Evolutionary conservation across 1,140 invertebrate genomes (phyloP).

Genomic region (Eulimnadia texana): DNA sequence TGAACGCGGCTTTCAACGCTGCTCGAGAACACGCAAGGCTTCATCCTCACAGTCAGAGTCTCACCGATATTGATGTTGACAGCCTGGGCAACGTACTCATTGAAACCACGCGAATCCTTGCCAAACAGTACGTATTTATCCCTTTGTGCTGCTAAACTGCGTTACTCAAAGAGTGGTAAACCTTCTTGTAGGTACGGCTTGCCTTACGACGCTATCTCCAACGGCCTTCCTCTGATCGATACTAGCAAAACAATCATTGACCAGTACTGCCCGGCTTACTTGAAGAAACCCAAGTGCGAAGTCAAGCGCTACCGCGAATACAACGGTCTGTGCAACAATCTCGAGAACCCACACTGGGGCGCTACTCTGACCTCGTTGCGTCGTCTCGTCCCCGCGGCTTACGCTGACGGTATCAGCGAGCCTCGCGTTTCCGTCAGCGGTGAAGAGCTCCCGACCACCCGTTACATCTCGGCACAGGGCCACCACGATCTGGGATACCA

Average conservation of each 20-base stretch:
- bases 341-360: conserved; percentile 34
- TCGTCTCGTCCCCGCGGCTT: conserved; percentile 45
- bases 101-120: conserved; percentile 12
- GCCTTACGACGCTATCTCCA: conserved; percentile 26
- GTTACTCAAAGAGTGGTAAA: no score
- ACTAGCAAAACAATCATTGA: conserved; percentile 29
- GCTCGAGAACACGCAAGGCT: conserved; percentile 13
- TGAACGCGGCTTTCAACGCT: conserved; percentile 14
- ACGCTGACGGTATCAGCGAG: conserved; percentile 39
- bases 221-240: conserved; percentile 30
- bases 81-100: conserved; percentile 11
- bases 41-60: neutral
- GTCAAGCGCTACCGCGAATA: conserved; percentile 29
- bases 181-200: conserved; percentile 27
- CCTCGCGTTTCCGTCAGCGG: neutral
- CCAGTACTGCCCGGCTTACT: conserved; percentile 29
- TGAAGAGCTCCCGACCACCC: conserved; percentile 29
- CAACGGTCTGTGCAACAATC: conserved; percentile 38
- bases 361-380: conserved; percentile 29
- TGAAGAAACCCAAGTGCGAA: conserved; percentile 28
- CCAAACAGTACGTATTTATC: conserved; percentile 14
- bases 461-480: conserved; percentile 32
- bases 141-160: neutral
- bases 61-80: conserved; percentile 16
- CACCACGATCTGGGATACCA: conserved; percentile 33